phyloP scores from a whole-genome alignment of 2,888 invertebrate genomes.

The Sinotaia quadrata region DNA sequence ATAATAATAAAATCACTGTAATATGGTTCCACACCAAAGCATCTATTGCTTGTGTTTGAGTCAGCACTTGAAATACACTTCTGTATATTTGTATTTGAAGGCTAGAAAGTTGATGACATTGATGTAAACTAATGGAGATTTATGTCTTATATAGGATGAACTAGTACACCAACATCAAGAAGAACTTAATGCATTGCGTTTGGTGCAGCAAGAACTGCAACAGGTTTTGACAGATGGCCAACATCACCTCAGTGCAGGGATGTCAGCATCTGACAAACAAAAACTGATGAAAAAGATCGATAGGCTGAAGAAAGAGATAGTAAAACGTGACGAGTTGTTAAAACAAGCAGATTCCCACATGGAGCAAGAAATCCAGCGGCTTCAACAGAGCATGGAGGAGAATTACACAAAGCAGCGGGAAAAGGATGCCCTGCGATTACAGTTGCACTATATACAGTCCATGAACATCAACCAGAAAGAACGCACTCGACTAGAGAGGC shows the following conservation, averaged over 20 bases:
- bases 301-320: constrained; percentile 42
- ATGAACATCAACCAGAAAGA: constrained; percentile 18
- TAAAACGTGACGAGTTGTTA: constrained; percentile 46
- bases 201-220: constrained; percentile 36
- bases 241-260: too few species aligned
- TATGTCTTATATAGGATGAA: constrained; percentile 18
- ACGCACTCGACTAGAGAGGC: constrained; percentile 21
- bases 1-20: too few species aligned
- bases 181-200: constrained; percentile 15
- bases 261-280: background rate
- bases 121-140: too few species aligned
- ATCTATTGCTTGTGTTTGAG: too few species aligned
- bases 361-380: constrained; percentile 49
- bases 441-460: constrained; percentile 22
- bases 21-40: too few species aligned
- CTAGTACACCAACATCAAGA: constrained; percentile 12
- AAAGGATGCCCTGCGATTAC: constrained; percentile 36
- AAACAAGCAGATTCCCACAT: constrained; percentile 54
- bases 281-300: constrained; percentile 43
- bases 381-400: constrained; percentile 45
- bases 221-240: constrained; percentile 32
- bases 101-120: too few species aligned
- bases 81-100: too few species aligned
- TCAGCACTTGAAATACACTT: too few species aligned
- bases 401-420: constrained; percentile 47